Evolutionary conservation across 2,888 invertebrate species (phyloP), one percentile per base, ranked within the genome.

Genomic region (Thereva nobilitata): DNA sequence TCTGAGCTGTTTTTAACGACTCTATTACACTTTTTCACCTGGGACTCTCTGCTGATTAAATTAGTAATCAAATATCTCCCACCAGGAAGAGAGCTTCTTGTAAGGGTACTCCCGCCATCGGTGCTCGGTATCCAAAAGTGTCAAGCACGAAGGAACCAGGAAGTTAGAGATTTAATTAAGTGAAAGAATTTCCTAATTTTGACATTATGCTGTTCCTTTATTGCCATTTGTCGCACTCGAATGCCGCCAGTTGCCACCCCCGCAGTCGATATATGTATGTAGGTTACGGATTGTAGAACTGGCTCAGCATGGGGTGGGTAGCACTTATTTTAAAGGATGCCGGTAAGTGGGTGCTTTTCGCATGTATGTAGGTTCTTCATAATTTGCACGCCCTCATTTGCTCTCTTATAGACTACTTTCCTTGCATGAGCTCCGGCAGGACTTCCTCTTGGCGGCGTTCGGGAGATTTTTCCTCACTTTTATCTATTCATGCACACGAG

Each of bases 101-200:
- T 23, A 23, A 23, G 23, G 23, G 23, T 23, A 23, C 23, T 23
- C 23, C 23, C 23, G 23, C 23, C 23, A 23, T 23, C 23, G 23
- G 23, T 23, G 23, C 23, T 23, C 23, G 23, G 23, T 23, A 23
- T 23, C 23, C 23, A 23, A 23, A 23, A 23, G 23, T 45, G 52
- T 47, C 7, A 10, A 4, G 38, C n/a, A 8, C 40, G 12, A 12
- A 12, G 4, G 8, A n/a, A 23, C 23, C 38, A 47, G 10, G 12
- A 37, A 35, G 49, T 12, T 34, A 38, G 47, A 8, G 59, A 59
- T 59, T 59, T 59, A 59, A 59, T 59, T 59, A 59, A 59, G 59
- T 59, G 59, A 59, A 59, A 59, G 59, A 59, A 59, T 59, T 59
- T 59, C 59, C 59, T 59, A 59, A 59, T 59, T 59, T 59, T 59